Conservation (phyloP, 2,797 vertebrate genomes). For the Simalia tracyae region DNA sequence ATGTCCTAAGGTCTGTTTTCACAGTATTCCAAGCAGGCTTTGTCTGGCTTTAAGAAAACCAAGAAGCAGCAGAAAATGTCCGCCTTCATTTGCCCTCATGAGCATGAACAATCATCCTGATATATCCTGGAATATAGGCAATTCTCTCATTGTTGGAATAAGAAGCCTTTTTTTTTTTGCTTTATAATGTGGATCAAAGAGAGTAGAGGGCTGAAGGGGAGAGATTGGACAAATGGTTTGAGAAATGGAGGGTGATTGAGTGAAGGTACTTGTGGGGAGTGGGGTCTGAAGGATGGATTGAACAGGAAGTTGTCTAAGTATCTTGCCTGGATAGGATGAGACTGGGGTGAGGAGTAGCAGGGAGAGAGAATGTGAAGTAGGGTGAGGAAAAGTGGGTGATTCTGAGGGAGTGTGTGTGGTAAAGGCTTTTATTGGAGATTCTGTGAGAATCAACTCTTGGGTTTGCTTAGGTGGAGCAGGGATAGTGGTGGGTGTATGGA, state of each 20-base stretch:
- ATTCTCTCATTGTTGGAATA: background rate
- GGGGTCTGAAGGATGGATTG: background rate
- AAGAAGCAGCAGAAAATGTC: background rate
- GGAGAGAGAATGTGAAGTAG: too few species aligned
- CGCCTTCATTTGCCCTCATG: background rate
- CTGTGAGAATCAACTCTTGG: too few species aligned
- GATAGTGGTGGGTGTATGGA: too few species aligned
- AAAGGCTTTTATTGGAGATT: too few species aligned
- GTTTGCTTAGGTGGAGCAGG: too few species aligned
- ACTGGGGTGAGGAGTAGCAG: too few species aligned
- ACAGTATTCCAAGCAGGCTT: background rate
- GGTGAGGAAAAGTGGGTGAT: too few species aligned
- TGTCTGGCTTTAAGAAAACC: background rate
- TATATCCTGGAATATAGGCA: background rate
- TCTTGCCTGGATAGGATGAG: too few species aligned
- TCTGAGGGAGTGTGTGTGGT: too few species aligned
- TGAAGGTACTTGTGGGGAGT: background rate
- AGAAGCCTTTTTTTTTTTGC: background rate
- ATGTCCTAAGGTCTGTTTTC: conserved; percentile 16
- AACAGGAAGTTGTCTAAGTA: background rate
- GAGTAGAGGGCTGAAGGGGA: background rate
- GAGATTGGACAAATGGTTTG: background rate
- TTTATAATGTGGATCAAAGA: background rate
- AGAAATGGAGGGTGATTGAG: background rate
- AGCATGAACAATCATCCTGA: fast-evolving